Evolutionary conservation across 2,888 invertebrate genomes (phyloP).

Genomic region (Drosophila mercatorum): DNA sequence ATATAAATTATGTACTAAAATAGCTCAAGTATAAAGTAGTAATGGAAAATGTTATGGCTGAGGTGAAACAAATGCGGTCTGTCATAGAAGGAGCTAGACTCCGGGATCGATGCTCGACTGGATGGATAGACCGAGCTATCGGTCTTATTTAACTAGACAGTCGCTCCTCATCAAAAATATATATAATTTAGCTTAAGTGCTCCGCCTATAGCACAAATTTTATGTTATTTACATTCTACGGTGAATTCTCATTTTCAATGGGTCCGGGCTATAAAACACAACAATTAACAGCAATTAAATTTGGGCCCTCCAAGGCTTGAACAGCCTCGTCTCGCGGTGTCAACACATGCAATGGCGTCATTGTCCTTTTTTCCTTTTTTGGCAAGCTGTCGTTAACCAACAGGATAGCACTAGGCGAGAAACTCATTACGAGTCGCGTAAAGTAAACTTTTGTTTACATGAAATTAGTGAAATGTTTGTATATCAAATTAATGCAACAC

Average conservation of each 20-base stretch:
- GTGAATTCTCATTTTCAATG: not conserved
- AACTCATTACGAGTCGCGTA: not conserved
- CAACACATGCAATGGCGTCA: constrained; percentile 11
- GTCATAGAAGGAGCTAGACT: too few species aligned
- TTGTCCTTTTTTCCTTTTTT: constrained; percentile 7
- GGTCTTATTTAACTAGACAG: not conserved
- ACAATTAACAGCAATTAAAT: constrained; percentile 7
- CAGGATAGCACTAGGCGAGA: not conserved
- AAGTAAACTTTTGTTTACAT: constrained; percentile 11
- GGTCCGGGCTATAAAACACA: not conserved
- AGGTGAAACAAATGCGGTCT: too few species aligned
- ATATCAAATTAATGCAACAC: constrained; percentile 12
- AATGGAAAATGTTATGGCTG: too few species aligned
- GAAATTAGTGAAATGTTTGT: constrained; percentile 9
- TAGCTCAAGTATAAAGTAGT: too few species aligned
- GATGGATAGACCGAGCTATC: not conserved
- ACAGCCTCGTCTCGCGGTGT: constrained; percentile 5
- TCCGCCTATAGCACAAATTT: not conserved
- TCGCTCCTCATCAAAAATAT: not conserved
- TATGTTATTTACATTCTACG: not conserved
- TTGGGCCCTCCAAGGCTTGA: not conserved
- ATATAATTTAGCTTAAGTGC: not conserved
- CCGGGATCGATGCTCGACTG: too few species aligned
- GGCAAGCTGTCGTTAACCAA: constrained; percentile 10
- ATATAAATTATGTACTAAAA: too few species aligned